These are phyloP conservation scores for Chalcis sispes DNA, from an alignment of 2,888 invertebrate species.

Conservation along the genomic window DNA sequence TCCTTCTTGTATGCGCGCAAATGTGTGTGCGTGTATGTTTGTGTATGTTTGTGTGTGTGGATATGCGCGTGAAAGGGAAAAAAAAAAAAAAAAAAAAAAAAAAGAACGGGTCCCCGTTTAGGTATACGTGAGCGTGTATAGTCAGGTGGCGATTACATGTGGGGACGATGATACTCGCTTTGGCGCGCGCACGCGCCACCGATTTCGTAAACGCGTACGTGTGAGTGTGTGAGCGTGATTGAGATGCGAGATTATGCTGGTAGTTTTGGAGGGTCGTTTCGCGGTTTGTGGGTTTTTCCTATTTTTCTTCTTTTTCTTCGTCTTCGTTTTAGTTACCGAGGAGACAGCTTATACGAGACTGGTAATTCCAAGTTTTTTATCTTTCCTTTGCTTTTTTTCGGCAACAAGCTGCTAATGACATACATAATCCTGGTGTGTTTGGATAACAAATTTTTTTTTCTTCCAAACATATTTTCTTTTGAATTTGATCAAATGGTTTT, in stretches of 20 bases:
- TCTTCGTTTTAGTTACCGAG: neutral
- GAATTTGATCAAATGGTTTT: neutral
- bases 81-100: too few species aligned
- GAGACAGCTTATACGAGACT: neutral
- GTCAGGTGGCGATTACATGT: slow-evolving; percentile 23
- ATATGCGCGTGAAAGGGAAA: neutral
- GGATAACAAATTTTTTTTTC: neutral
- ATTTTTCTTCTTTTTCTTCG: neutral
- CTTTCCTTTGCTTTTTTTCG: neutral
- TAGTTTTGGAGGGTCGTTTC: slow-evolving; percentile 15
- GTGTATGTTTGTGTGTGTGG: neutral
- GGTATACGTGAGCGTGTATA: neutral
- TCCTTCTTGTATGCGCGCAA: neutral
- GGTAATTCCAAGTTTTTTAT: slow-evolving; percentile 4
- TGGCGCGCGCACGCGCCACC: too few species aligned
- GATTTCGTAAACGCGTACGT: neutral
- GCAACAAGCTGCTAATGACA: neutral
- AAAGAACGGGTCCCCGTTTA: too few species aligned
- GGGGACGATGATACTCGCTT: slow-evolving; percentile 1
- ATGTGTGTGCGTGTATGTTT: neutral
- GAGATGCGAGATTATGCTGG: slow-evolving; percentile 8
- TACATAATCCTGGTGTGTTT: neutral
- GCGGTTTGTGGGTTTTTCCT: too few species aligned
- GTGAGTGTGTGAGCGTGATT: neutral
- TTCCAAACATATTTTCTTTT: neutral